These are phyloP conservation scores for Brachionus asplanchnoidis DNA, from an alignment of 1,140 invertebrate genomes.

Conservation along the genomic window DNA sequence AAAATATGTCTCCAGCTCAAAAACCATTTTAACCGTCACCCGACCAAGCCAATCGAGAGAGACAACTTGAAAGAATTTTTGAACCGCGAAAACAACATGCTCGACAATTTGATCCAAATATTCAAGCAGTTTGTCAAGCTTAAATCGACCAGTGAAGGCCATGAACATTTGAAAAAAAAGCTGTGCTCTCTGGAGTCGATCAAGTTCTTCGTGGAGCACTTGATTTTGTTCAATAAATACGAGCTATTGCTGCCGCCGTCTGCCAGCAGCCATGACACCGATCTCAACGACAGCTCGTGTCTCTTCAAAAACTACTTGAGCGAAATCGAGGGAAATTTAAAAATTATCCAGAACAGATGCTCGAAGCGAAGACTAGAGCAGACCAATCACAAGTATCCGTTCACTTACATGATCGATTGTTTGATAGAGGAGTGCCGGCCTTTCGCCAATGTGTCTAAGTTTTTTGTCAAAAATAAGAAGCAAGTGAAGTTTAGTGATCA, in stretches of 20 bases:
- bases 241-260: background rate
- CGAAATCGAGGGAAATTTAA: background rate
- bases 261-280: background rate
- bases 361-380: background rate
- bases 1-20: background rate
- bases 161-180: background rate
- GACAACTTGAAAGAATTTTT: background rate
- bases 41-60: background rate
- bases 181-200: background rate
- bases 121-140: slow-evolving; percentile 10
- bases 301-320: background rate
- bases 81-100: background rate
- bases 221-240: slow-evolving; percentile 16
- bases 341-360: slow-evolving; percentile 8
- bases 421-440: background rate
- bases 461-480: background rate
- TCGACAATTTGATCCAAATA: slow-evolving; percentile 26
- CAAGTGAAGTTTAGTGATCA: background rate
- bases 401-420: slow-evolving; percentile 29
- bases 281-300: background rate
- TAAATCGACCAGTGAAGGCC: background rate
- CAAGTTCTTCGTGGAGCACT: background rate
- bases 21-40: background rate
- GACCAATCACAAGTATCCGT: background rate
- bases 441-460: background rate